Base-by-base conservation (phyloP, 2,888 invertebrate species). In the Gnatocerus cornutus region DNA sequence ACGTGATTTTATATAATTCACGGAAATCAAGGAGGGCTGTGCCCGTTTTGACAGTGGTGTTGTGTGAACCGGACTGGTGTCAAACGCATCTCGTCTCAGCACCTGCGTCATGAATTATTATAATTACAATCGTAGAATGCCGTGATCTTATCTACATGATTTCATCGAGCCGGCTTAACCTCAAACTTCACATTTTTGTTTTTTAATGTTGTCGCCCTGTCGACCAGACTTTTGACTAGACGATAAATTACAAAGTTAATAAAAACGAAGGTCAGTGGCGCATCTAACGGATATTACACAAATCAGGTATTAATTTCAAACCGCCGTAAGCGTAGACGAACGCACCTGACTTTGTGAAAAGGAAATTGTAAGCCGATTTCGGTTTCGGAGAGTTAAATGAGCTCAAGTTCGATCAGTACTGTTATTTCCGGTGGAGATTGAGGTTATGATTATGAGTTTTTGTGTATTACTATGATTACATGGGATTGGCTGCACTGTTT, bases 241-340 rank as follows among this genome's bases (percentile, higher is more conserved):
- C 63, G 39, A 63, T 43, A 37, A 39, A 50, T 50, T 52, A 27
- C 33, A 29, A 10, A 39, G 12, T 21, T 45, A 14, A 41, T 29
- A 12, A 46, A 65, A 55, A 30, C 52, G 64, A 66, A 66, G 66
- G 66, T 66, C 56, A 66, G 59, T 66, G 33, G 66, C 50, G 43
- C 66, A 66, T 59, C 52, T 66, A 66, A 66, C 66, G 66, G 59
- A 53, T 43, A 43, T 66, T 59, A 30, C 30, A 63, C 41, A 63
- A 53, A 63, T 63, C 41, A 27, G 39, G 27, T 50, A 62, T 62
- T 62, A 39, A 33, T 65, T 56, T 33, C 39, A 46, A 48, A 56
- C 9, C 8, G 46, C 56, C 65, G 33, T 12, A 13, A 29, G 56
- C 65, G 10, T 12, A 56, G 30, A 12, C 27, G 59, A 39, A 33